A percentile compares a stretch with the other conserved stretches of the same genome.
phyloP scores from a whole-genome alignment of 2,888 invertebrate genomes.

The Aphodius sticticus region DNA sequence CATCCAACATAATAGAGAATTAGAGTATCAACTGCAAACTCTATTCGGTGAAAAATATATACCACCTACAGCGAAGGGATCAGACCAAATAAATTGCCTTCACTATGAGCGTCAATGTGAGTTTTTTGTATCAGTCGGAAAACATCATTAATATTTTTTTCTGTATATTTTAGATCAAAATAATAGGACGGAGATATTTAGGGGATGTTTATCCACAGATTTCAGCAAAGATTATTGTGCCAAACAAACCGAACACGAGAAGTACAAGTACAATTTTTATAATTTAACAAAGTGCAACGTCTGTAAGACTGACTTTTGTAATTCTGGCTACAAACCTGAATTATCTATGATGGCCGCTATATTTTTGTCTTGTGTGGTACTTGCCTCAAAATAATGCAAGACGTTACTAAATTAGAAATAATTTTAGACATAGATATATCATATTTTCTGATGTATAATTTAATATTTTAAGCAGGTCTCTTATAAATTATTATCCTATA shows the following conservation, averaged over 20 bases:
- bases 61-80: neutral
- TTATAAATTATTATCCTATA: too few species aligned
- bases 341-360: neutral
- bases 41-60: neutral
- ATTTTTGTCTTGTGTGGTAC: neutral
- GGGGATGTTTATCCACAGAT: neutral
- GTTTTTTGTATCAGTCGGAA: neutral
- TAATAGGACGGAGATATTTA: neutral
- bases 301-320: neutral
- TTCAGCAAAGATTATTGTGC: neutral
- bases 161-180: neutral
- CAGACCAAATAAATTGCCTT: neutral
- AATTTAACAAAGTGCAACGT: slow-evolving; percentile 14
- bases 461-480: neutral
- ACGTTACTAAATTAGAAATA: too few species aligned
- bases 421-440: too few species aligned
- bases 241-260: neutral
- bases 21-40: neutral
- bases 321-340: neutral
- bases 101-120: neutral
- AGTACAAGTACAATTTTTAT: neutral
- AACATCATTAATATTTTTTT: neutral
- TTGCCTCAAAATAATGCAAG: neutral
- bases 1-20: neutral
- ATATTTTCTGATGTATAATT: neutral